Evolutionary conservation across 2,113 vertebrate species (phyloP), one percentile per base, ranked within the genome.

Genomic region (Cyprinus carpio): DNA sequence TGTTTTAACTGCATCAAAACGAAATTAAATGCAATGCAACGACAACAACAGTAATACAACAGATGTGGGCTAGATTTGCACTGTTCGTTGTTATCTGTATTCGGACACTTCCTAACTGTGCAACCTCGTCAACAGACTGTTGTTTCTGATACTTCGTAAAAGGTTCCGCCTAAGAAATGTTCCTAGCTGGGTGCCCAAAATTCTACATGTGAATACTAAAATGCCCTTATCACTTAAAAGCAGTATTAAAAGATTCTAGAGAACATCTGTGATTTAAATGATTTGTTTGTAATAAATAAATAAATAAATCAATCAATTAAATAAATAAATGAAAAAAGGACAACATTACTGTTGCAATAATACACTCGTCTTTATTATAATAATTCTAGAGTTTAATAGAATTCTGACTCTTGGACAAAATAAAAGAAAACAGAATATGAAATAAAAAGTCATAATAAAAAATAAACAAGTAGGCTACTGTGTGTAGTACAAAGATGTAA

Each of bases 51-150:
- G 40, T 16, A 83, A 4, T 12, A 31, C 0, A 12, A 20, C 29
- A 16, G 15, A 72, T 49, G 8, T 75, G 49, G 29, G 8, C 69
- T 64, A 78, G 27, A 69, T 75, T 71, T 16, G 71, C 11, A 40
- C 64, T 72, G 75, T 27, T 37, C 80, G 1, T 7, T 65, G 29
- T 67, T 29, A 27, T 60, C 60, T 81, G 80, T 49, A 62, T 86
- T 27, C 6, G 74, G 86, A 81, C 83, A 84, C 86, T 90, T 93
- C 90, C 91, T 64, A 82, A 82, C 81, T 74, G 83, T 67, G 79
- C 82, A 25, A 80, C 89, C 25, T 76, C 72, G 29, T 84, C 82
- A 86, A 88, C 78, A 87, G 87, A 87, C 85, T 90, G 75, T 31
- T 80, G 4, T 82, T 82, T 89, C 83, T 74, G 43, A 8, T 6